Percentiles rank a stretch among this genome's conserved stretches.
Evolutionary conservation across 1,140 invertebrate species (phyloP).

Genomic region (Panagrolaimus sp.): DNA sequence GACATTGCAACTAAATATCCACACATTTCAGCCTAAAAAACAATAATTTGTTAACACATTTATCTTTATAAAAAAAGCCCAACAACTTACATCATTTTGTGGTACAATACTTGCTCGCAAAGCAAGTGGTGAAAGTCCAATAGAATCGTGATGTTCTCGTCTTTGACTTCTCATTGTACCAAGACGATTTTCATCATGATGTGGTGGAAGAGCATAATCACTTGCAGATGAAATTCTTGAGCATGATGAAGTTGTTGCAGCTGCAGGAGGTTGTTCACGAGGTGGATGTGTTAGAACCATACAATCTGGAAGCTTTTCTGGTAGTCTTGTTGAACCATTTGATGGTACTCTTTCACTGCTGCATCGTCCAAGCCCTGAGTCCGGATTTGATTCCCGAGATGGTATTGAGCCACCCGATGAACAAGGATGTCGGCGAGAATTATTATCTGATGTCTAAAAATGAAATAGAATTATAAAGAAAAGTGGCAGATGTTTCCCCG

Average conservation of each 20-base stretch:
- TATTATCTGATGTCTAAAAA: conserved; percentile 15
- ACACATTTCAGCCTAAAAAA: conserved; percentile 36
- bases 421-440: conserved; percentile 4
- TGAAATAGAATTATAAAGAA: conserved; percentile 6
- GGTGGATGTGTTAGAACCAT: conserved; percentile 16
- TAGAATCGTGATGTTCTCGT: neutral
- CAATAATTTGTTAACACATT: neutral
- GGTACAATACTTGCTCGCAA: neutral
- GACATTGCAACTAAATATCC: conserved; percentile 43
- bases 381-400: conserved; percentile 4
- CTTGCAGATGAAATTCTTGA: neutral
- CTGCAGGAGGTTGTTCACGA: neutral
- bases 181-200: conserved; percentile 22
- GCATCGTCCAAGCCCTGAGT: conserved; percentile 23
- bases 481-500: conserved; percentile 14
- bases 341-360: conserved; percentile 11
- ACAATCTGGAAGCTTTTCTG: neutral
- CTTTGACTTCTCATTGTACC: neutral
- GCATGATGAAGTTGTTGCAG: conserved; percentile 15
- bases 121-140: neutral
- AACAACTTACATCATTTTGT: neutral
- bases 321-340: too few relatives aligned
- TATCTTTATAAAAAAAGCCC: too few relatives aligned
- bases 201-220: conserved; percentile 42
- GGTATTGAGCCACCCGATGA: neutral